These are phyloP conservation scores for Isotomurus palustris DNA, from an alignment of 2,888 invertebrate species.

Conservation along the genomic window DNA sequence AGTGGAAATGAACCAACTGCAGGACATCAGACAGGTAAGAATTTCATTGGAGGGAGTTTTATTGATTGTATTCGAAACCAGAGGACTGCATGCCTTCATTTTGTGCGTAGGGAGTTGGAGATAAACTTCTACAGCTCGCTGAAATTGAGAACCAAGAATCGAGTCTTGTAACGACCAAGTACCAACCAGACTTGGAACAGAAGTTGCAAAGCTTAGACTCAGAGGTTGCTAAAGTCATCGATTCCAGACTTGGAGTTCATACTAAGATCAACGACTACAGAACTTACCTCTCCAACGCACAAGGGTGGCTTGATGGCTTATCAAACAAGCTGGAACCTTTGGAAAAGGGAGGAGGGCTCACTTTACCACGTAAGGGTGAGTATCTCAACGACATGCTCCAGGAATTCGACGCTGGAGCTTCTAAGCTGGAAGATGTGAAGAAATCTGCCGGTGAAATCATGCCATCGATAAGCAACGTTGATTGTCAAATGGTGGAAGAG, in stretches of 20 bases:
- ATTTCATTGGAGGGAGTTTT: too few species aligned
- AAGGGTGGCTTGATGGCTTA: slow-evolving; percentile 74
- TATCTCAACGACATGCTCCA: slow-evolving; percentile 67
- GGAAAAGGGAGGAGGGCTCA: slow-evolving; percentile 77
- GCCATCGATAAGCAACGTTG: slow-evolving; percentile 77
- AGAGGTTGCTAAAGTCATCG: slow-evolving; percentile 48
- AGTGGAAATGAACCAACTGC: slow-evolving; percentile 76
- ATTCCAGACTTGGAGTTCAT: slow-evolving; percentile 33
- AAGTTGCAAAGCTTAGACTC: slow-evolving; percentile 67
- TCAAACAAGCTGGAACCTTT: slow-evolving; percentile 75
- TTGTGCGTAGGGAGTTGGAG: slow-evolving; percentile 30
- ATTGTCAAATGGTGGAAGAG: slow-evolving; percentile 85
- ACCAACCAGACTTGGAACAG: slow-evolving; percentile 61
- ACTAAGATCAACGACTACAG: slow-evolving; percentile 59
- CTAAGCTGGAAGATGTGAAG: slow-evolving; percentile 58
- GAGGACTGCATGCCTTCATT: not conserved
- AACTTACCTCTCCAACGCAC: slow-evolving; percentile 67
- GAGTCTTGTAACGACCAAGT: slow-evolving; percentile 31
- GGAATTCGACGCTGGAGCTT: slow-evolving; percentile 69
- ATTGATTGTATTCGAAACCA: not conserved
- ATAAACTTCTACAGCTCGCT: slow-evolving; percentile 30
- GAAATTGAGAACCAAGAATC: slow-evolving; percentile 42
- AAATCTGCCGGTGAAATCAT: slow-evolving; percentile 57
- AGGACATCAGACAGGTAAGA: slow-evolving; percentile 66
- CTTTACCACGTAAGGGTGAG: slow-evolving; percentile 71